These are phyloP conservation scores for Pitangus sulphuratus DNA, from an alignment of 2,797 vertebrate species.

Conservation along the genomic window DNA sequence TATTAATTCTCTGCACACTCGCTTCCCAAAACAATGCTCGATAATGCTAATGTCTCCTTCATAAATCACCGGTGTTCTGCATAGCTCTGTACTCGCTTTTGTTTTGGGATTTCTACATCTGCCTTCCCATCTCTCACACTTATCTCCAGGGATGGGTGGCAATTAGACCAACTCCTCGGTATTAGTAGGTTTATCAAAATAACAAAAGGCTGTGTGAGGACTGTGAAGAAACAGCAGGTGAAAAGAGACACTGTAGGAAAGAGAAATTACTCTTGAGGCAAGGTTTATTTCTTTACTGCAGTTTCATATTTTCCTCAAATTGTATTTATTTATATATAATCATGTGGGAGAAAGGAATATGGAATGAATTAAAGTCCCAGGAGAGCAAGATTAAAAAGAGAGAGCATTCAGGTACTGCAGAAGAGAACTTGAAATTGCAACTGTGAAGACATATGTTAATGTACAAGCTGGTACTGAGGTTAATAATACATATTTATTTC, in stretches of 20 bases:
- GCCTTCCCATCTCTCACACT: conserved; percentile 27
- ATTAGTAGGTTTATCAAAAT: conserved; percentile 46
- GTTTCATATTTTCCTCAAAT: background rate
- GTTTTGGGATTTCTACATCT: conserved; percentile 43
- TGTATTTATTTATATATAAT: background rate
- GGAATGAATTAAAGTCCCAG: background rate
- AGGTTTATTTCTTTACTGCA: background rate
- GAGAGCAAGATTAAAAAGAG: background rate
- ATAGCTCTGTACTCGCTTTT: conserved; percentile 59
- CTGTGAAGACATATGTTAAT: conserved; percentile 7
- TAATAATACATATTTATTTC: conserved; percentile 20
- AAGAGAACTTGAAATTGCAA: background rate
- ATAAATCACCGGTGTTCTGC: conserved; percentile 29
- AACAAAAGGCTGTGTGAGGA: conserved; percentile 28
- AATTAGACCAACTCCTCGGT: background rate
- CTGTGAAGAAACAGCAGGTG: background rate
- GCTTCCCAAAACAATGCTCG: background rate
- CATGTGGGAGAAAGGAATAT: background rate
- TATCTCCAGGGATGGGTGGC: conserved; percentile 46
- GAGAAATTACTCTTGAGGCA: background rate
- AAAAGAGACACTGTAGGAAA: background rate
- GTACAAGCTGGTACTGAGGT: background rate
- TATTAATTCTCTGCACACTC: conserved; percentile 16
- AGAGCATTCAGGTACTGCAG: background rate
- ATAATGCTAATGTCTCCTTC: conserved; percentile 48